A percentile compares a stretch with the other conserved stretches of the same genome.
phyloP scores from a whole-genome alignment of 2,888 invertebrate species.

The Brenthis ino region DNA sequence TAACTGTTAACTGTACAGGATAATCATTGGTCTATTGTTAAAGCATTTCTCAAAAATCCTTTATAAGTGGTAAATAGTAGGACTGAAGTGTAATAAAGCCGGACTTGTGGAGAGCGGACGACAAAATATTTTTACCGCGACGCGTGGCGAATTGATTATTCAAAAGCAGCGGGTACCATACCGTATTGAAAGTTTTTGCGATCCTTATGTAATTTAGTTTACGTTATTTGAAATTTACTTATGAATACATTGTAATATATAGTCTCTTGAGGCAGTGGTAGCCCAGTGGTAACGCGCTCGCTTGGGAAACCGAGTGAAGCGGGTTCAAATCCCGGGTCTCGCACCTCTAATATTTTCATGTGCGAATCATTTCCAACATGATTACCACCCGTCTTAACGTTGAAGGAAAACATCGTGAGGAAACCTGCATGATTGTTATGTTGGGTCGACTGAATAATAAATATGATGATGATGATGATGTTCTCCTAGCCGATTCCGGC shows the following conservation, averaged over 20 bases:
- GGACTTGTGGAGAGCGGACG: slow-evolving; percentile 58
- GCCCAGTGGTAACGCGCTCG: too few species aligned
- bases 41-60: slow-evolving; percentile 66
- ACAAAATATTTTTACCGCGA: slow-evolving; percentile 77
- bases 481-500: too few species aligned
- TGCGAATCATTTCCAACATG: too few species aligned
- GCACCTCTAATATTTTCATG: too few species aligned
- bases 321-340: too few species aligned
- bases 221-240: slow-evolving; percentile 27
- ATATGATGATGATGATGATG: too few species aligned
- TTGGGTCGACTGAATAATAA: background rate
- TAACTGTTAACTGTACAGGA: slow-evolving; percentile 60
- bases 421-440: background rate
- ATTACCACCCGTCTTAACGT: too few species aligned
- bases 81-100: slow-evolving; percentile 53
- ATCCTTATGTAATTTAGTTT: slow-evolving; percentile 28
- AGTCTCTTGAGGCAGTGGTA: too few species aligned
- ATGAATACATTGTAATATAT: slow-evolving; percentile 3
- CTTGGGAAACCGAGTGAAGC: too few species aligned
- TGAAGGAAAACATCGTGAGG: too few species aligned
- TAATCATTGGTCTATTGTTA: slow-evolving; percentile 41
- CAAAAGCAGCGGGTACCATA: slow-evolving; percentile 43
- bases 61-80: slow-evolving; percentile 62
- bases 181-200: slow-evolving; percentile 42
- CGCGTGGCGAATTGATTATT: slow-evolving; percentile 68